Evolutionary conservation across 2,888 invertebrate species (phyloP).

Genomic region (Epirrhoe alternata): DNA sequence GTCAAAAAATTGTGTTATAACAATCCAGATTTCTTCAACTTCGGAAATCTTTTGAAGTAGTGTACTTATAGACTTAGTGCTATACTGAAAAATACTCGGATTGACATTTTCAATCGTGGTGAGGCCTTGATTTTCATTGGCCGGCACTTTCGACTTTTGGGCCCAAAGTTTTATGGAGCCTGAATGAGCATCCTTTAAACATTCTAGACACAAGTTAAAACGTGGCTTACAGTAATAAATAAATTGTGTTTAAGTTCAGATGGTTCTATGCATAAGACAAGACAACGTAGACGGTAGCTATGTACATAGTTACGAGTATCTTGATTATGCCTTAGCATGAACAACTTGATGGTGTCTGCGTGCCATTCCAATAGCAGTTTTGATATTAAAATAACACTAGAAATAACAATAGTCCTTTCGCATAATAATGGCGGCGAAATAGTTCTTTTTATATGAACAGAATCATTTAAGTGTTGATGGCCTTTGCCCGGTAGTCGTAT

Average conservation of each 20-base stretch:
- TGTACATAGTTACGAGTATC: too few relatives aligned
- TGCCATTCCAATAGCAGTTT: slow-evolving; percentile 24
- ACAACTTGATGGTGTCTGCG: slow-evolving; percentile 29
- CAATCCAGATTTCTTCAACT: too few relatives aligned
- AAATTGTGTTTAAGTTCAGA: not conserved
- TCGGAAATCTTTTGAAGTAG: too few relatives aligned
- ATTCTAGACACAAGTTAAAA: too few relatives aligned
- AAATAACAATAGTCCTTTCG: slow-evolving; percentile 2
- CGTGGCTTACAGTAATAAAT: not conserved
- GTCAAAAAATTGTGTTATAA: too few relatives aligned
- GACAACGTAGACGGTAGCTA: not conserved
- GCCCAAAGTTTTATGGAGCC: too few relatives aligned
- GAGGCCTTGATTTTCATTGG: too few relatives aligned
- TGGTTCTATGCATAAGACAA: not conserved
- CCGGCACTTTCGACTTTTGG: too few relatives aligned
- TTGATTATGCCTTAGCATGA: slow-evolving; percentile 32
- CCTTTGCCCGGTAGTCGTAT: not conserved
- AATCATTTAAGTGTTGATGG: not conserved
- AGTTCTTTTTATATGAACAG: not conserved
- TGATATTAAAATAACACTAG: slow-evolving; percentile 3
- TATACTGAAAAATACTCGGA: too few relatives aligned
- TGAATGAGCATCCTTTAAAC: too few relatives aligned
- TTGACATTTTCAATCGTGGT: too few relatives aligned
- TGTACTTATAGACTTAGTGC: too few relatives aligned
- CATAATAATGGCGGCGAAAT: not conserved